Evolutionary conservation across 2,113 vertebrate genomes (phyloP).

Genomic region (Pseudorasbora parva): DNA sequence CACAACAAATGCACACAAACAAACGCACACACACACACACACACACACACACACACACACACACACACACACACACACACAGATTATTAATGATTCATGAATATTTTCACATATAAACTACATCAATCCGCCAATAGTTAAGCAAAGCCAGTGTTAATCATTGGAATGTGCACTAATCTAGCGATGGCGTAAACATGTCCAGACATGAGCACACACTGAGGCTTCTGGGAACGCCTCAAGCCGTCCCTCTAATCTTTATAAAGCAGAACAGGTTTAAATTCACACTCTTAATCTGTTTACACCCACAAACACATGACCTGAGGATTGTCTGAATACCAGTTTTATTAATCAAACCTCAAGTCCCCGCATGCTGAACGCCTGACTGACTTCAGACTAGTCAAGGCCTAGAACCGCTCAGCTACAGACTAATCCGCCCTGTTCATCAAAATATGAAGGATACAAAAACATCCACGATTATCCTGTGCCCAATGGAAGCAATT

Average conservation of each 20-base stretch:
- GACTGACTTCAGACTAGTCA: background rate
- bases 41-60: too few species aligned
- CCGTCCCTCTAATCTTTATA: background rate
- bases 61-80: background rate
- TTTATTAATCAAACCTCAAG: background rate
- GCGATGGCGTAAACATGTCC: background rate
- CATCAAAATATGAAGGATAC: background rate
- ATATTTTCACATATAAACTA: background rate
- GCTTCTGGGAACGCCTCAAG: background rate
- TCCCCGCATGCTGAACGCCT: background rate
- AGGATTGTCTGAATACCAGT: background rate
- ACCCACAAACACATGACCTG: background rate
- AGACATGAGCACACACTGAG: background rate
- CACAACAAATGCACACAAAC: too few species aligned
- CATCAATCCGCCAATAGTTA: background rate
- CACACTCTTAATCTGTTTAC: background rate
- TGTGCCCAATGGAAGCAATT: background rate
- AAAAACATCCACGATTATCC: too few species aligned
- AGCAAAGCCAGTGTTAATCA: background rate
- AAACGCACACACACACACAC: too few species aligned
- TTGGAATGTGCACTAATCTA: too few species aligned
- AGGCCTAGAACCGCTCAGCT: background rate
- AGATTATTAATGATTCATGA: conserved; percentile 7
- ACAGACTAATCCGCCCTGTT: background rate
- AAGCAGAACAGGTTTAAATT: conserved; percentile 17